Evolutionary conservation across 2,113 vertebrate species (phyloP).

Genomic region (Amazona guildingii): DNA sequence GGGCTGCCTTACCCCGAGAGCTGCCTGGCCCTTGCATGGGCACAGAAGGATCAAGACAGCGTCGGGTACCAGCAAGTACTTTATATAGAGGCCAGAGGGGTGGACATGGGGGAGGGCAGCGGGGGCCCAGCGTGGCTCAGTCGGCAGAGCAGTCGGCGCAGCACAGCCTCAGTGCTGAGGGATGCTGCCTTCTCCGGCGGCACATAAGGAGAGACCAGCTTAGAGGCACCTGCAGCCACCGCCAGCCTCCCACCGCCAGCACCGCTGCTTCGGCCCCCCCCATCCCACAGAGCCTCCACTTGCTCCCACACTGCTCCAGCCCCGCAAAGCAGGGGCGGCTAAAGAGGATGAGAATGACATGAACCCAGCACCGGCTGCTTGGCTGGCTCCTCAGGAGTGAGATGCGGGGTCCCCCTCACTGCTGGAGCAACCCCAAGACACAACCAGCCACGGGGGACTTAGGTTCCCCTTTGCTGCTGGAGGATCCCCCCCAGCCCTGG

Average conservation of each 20-base stretch:
- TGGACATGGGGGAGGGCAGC: background rate
- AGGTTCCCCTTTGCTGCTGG: background rate
- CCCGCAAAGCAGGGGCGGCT: background rate
- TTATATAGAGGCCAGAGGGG: background rate
- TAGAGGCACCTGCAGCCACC: fast-evolving
- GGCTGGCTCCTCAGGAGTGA: background rate
- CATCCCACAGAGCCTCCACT: background rate
- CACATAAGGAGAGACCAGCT: conserved; percentile 10
- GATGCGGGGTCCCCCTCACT: too few species aligned
- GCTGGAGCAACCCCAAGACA: background rate
- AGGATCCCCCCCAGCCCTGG: background rate
- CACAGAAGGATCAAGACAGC: conserved; percentile 49
- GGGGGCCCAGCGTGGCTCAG: background rate
- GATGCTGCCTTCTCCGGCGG: background rate
- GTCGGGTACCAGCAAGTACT: conserved; percentile 18
- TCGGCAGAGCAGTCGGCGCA: conserved; percentile 2
- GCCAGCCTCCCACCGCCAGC: background rate
- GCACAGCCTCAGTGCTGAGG: conserved; percentile 27
- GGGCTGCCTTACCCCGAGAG: fast-evolving
- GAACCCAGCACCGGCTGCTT: background rate
- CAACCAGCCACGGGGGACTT: too few species aligned
- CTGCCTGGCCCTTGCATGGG: background rate
- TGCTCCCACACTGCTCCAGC: fast-evolving
- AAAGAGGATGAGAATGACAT: fast-evolving
- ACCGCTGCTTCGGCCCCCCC: background rate